Conservation (phyloP, 2,113 vertebrate genomes). For the Pseudonaja textilis region DNA sequence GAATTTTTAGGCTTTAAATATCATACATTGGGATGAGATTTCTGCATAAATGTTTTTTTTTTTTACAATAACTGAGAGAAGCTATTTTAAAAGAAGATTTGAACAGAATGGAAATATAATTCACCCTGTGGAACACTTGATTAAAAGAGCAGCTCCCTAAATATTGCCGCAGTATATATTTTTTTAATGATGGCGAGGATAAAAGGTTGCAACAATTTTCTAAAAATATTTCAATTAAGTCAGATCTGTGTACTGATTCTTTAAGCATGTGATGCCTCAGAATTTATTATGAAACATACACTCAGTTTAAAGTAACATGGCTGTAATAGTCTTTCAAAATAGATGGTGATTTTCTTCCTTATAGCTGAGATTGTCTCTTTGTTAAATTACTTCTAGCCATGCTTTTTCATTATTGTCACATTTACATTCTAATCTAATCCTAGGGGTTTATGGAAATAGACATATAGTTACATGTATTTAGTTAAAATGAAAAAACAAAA, state of each 20-base stretch:
- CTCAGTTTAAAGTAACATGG: not conserved
- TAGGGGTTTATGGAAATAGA: not conserved
- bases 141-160: not conserved
- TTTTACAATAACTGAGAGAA: slow-evolving; percentile 26
- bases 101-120: not conserved
- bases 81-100: not conserved
- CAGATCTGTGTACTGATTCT: not conserved
- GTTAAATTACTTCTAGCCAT: not conserved
- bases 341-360: not conserved
- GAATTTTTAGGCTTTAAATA: slow-evolving; percentile 14
- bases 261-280: not conserved
- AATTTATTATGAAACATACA: not conserved
- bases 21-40: slow-evolving; percentile 1
- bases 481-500: not conserved
- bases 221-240: not conserved
- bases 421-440: not conserved
- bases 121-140: not conserved
- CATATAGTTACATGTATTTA: not conserved
- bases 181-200: not conserved
- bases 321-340: not conserved
- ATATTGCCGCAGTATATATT: not conserved
- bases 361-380: not conserved
- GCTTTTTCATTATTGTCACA: not conserved
- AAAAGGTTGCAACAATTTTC: not conserved
- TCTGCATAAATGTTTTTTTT: slow-evolving; percentile 8